phyloP scores from a whole-genome alignment of 2,797 vertebrate genomes.

The Aplochiton taeniatus region DNA sequence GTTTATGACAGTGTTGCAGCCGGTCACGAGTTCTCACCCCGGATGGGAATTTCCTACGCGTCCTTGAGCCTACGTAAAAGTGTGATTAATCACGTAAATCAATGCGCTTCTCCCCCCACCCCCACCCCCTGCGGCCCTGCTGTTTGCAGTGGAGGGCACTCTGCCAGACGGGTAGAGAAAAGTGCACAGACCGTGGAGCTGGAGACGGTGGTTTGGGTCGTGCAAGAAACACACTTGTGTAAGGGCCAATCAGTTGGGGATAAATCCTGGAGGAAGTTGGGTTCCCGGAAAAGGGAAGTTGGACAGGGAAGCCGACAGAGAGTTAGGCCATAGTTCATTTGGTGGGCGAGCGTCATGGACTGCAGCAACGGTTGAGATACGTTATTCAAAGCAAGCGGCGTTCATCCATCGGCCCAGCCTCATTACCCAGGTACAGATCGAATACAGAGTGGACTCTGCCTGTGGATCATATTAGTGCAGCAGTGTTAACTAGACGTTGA shows the following conservation, averaged over 20 bases:
- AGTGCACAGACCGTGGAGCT: constrained; percentile 8
- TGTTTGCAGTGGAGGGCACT: constrained; percentile 14
- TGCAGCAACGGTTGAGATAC: no score
- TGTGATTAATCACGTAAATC: constrained; percentile 37
- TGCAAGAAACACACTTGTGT: no score
- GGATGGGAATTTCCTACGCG: constrained; percentile 13
- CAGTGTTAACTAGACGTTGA: constrained; percentile 56
- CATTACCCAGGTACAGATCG: constrained; percentile 17
- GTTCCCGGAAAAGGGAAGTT: no score
- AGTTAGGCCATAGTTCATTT: no score
- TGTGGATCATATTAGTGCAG: constrained; percentile 24
- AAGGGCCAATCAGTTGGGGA: no score
- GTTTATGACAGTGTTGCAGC: neutral
- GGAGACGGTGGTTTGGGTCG: neutral
- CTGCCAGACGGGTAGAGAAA: constrained; percentile 5
- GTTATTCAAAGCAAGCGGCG: no score
- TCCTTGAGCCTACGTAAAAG: constrained; percentile 25
- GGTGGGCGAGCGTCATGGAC: no score
- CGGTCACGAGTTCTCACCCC: neutral
- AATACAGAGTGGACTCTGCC: constrained; percentile 6
- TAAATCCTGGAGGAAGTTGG: no score
- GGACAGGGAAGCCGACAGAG: no score
- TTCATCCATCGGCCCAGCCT: constrained; percentile 6
- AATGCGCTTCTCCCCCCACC: constrained; percentile 9
- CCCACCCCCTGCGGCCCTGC: neutral